These are phyloP conservation scores for Puffinus mauretanicus DNA, from an alignment of 2,113 vertebrate species.

Conservation along the genomic window DNA sequence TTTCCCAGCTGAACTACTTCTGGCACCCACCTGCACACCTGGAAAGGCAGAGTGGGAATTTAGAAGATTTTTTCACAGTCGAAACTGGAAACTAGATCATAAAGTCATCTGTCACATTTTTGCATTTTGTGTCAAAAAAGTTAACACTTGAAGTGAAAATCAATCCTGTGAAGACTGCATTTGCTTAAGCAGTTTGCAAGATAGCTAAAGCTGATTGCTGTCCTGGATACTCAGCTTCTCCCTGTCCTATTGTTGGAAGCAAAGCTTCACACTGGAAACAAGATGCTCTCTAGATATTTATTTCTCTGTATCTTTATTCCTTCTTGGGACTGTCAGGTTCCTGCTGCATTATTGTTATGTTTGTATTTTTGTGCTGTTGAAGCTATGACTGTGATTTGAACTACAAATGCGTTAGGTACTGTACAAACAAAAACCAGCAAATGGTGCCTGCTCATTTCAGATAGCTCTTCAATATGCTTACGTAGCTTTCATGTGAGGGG, in stretches of 20 bases:
- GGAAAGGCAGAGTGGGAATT: background rate
- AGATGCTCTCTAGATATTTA: background rate
- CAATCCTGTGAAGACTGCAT: background rate
- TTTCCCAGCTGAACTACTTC: background rate
- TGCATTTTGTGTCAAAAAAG: background rate
- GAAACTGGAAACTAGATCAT: background rate
- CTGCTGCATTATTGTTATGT: background rate
- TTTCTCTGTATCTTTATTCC: background rate
- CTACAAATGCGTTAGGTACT: background rate
- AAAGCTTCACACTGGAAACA: background rate
- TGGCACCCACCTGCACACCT: background rate
- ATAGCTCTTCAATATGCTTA: accelerated
- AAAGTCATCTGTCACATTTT: background rate
- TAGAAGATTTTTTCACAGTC: background rate
- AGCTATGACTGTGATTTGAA: background rate
- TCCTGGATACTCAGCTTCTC: background rate
- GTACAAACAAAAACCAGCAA: background rate
- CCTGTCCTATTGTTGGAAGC: background rate
- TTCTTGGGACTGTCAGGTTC: background rate
- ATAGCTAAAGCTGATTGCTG: background rate
- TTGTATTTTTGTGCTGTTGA: background rate
- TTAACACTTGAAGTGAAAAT: background rate
- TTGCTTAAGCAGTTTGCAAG: background rate
- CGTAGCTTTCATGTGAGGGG: background rate
- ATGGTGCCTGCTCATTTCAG: background rate